These are phyloP conservation scores for Myotis findleyi DNA, from an alignment of 2,797 vertebrate genomes.

Conservation along the genomic window DNA sequence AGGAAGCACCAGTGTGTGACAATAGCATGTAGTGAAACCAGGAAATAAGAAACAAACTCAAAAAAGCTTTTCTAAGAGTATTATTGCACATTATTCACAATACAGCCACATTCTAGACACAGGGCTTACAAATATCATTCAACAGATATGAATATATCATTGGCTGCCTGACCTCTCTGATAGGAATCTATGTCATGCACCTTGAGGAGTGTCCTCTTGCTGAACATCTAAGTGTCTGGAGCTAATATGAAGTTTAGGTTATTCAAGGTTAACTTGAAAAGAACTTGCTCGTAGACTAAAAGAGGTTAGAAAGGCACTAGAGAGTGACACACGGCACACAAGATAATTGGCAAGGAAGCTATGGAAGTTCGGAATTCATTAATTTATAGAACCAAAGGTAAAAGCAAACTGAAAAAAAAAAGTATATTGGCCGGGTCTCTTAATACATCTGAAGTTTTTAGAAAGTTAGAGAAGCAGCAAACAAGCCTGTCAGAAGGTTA, in stretches of 20 bases:
- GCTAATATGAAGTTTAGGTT: rapidly evolving
- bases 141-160: rapidly evolving
- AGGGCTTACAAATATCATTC: neutral
- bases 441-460: conserved; percentile 70
- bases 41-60: conserved; percentile 17
- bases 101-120: neutral
- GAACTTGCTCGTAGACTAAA: rapidly evolving
- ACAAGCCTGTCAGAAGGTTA: conserved; percentile 73
- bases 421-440: conserved; percentile 65
- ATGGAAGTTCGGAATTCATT: conserved; percentile 21
- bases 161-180: rapidly evolving
- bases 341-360: neutral
- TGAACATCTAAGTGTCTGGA: neutral
- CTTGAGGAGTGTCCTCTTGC: rapidly evolving
- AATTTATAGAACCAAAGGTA: neutral
- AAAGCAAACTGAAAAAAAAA: conserved; percentile 70
- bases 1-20: neutral
- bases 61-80: neutral
- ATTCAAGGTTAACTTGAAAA: neutral
- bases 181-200: rapidly evolving
- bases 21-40: conserved; percentile 49
- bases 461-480: conserved; percentile 77
- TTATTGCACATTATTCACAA: neutral
- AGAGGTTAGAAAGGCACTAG: neutral
- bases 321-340: rapidly evolving